Base-by-base conservation (phyloP, 2,888 invertebrate genomes). In the Frankliniella intonsa region DNA sequence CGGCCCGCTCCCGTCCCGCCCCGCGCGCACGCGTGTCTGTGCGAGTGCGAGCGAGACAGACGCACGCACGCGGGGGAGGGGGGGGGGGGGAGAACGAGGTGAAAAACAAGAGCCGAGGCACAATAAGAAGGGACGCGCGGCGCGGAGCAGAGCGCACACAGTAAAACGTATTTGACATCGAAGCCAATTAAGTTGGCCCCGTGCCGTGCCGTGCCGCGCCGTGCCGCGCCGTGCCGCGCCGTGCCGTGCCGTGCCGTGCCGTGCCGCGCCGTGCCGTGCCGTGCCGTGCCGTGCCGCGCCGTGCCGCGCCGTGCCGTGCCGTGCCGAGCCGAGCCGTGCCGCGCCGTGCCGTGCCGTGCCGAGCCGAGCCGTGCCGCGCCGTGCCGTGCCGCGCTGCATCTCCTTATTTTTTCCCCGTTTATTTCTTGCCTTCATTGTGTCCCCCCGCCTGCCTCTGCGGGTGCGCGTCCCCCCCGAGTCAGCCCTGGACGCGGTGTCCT, bases 61-160 rank as follows among this genome's bases (percentile, higher is more conserved):
- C 22, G 50, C 8, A 81, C 62, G 65, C 19, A 22, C 5, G 8
- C 7, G 10, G 38, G n/a, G 2, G 49, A 8, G 55, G 81, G 38
- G 8, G 62, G 10, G 38, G n/a, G 2, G 49, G 27, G 55, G 81
- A 55, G 22, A 65, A 81, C 9, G 81, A 81, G n/a, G 76, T 50
- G 79, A 25, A 76, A 65, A 81, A 55, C 65, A 62, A 27, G 81
- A 81, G 81, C 38, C 9, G 81, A 76, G 49, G 79, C 49, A 17
- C 19, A 80, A 80, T 50, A 50, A 50, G 81, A 51, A 80, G 51
- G 51, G 49, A 50, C 81, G 51, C 81, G 51, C 81, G 22, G n/a
- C n/a, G n/a, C n/a, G n/a, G n/a, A n/a, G n/a, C 81, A 50, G 50
- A 5, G 51, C 49, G 38, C 22, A 51, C 38, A 62, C 27, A 81